Evolutionary conservation across 2,888 invertebrate genomes (phyloP), one percentile per base, ranked within the genome.

Genomic region (Leucophenga montana): DNA sequence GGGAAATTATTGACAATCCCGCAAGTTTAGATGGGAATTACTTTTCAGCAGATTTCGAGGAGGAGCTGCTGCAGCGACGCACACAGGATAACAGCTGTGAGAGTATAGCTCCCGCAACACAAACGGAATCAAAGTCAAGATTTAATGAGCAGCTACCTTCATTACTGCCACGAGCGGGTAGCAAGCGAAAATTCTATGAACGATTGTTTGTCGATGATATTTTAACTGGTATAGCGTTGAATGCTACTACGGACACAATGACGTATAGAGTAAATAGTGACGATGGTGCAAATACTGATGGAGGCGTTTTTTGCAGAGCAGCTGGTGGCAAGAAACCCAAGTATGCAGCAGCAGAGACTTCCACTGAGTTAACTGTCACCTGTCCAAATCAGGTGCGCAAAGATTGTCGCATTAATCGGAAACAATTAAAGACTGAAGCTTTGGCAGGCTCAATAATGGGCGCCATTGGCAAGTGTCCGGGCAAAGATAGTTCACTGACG

Each of bases 21-120:
- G 71, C 69, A 61, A 73, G 73, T 33, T 54, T 68, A 18, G 44
- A 64, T 14, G 73, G 74, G n/a, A 87, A 88, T 39, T 88, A 79
- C 64, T 88, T 88, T 68, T 87, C 87, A 0, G 88, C 81, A 0
- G 88, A 88, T 69, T 88, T 87, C 71, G 87, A 88, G 67, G 87
- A 88, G 61, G 87, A 86, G 56, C 56, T 86, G 39, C 67, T 87
- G 20, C 81, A 82, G 33, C 77, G 77, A 56, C 78, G 77, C 67
- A 83, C 78, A 6, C 80, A 79, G 31, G 56, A 44, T n/a, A 61
- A 33, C 44, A 70, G 54, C 66, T 57, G 66, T n/a, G 64, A 65
- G 22, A 46, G 9, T 18, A 50, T 57, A 22, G 18, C 16, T 33
- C 27, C 67, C 1, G 11, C 67, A 69, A 48, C 68, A 48, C 16